Evolutionary conservation across 1,140 invertebrate species (phyloP).

Genomic region (Phymorhynchus buccinoides): DNA sequence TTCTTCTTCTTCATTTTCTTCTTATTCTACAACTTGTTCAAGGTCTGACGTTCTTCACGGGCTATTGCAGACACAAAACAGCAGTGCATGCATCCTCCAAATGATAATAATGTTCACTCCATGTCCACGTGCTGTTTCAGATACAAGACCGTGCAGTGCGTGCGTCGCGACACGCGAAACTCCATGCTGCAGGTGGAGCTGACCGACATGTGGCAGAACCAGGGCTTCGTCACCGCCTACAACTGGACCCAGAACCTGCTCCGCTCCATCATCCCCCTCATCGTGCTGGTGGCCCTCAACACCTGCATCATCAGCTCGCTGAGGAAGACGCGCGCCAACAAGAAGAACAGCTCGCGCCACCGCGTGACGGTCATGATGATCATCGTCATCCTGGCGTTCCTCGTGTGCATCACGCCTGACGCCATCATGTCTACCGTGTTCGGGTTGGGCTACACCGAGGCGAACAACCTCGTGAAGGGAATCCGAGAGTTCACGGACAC

Average conservation of each 20-base stretch:
- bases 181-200: conserved; percentile 56
- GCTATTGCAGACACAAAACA: too few relatives aligned
- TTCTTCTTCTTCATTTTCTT: neutral
- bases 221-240: conserved; percentile 78
- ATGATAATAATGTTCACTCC: too few relatives aligned
- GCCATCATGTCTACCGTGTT: conserved; percentile 77
- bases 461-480: conserved; percentile 72
- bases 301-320: conserved; percentile 82
- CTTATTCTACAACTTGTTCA: neutral
- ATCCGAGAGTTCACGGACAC: conserved; percentile 85
- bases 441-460: conserved; percentile 71
- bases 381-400: conserved; percentile 82
- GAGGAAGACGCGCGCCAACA: conserved; percentile 65
- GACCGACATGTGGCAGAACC: conserved; percentile 73
- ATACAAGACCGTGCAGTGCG: conserved; percentile 54
- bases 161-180: conserved; percentile 42
- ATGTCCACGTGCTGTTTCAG: neutral
- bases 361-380: conserved; percentile 84
- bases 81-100: neutral
- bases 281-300: conserved; percentile 74
- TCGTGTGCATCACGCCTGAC: conserved; percentile 83
- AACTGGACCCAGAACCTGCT: conserved; percentile 79
- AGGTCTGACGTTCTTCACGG: neutral
- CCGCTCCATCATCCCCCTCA: conserved; percentile 79
- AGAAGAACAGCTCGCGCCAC: conserved; percentile 54